phyloP scores from a whole-genome alignment of 2,888 invertebrate species.

The Protophormia terraenovae region DNA sequence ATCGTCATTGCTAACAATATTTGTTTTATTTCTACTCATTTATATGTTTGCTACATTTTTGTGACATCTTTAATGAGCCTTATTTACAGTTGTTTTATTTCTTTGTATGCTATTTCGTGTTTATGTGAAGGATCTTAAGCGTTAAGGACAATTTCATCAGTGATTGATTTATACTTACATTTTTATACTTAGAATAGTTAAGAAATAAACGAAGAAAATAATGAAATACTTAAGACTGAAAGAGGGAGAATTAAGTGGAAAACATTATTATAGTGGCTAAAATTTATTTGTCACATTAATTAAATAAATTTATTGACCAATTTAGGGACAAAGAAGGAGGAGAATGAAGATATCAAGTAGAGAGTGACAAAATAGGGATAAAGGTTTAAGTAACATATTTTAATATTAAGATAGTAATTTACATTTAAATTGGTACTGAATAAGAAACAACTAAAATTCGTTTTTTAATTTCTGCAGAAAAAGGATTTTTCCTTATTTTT shows the following conservation, averaged over 20 bases:
- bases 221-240: not conserved
- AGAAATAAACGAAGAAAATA: not conserved
- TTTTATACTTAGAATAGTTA: not conserved
- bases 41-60: conserved; percentile 42
- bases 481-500: too few species aligned
- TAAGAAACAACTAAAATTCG: too few species aligned
- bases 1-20: not conserved
- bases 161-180: conserved; percentile 48
- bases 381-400: too few species aligned
- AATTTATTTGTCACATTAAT: conserved; percentile 30
- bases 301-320: not conserved
- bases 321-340: not conserved
- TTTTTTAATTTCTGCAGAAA: too few species aligned
- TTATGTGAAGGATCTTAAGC: not conserved
- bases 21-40: conserved; percentile 29
- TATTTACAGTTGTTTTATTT: conserved; percentile 42
- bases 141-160: conserved; percentile 14
- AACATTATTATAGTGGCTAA: not conserved
- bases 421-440: too few species aligned
- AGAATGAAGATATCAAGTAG: too few species aligned
- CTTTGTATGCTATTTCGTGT: not conserved
- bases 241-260: not conserved
- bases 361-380: not conserved
- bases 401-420: too few species aligned
- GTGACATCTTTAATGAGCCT: conserved; percentile 58